Percentiles rank a stretch among this genome's conserved stretches.
These are phyloP conservation scores for Chromis chromis DNA, from an alignment of 2,797 vertebrate genomes.

Conservation along the genomic window DNA sequence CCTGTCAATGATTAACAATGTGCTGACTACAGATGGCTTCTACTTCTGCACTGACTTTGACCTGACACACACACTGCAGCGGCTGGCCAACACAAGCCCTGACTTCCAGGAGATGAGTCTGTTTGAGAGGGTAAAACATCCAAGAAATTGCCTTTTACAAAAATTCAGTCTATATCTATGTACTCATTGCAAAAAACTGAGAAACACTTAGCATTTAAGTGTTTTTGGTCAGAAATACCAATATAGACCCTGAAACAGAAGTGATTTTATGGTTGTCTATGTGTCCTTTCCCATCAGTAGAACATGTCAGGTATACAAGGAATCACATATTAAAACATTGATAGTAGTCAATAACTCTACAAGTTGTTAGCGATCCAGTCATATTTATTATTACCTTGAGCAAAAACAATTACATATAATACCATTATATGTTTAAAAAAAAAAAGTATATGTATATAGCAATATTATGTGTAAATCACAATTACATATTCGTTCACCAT, in stretches of 20 bases:
- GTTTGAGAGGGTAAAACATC: conserved; percentile 89
- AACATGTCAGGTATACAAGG: too few species aligned
- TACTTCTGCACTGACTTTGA: conserved; percentile 97
- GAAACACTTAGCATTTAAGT: not conserved
- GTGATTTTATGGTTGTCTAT: not conserved
- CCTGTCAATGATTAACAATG: conserved; percentile 93
- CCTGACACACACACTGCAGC: conserved; percentile 95
- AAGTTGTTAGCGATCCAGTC: too few species aligned
- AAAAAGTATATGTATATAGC: too few species aligned
- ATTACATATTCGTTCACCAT: too few species aligned
- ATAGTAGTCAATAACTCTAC: too few species aligned
- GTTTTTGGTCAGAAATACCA: not conserved
- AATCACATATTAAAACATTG: too few species aligned
- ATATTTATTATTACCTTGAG: too few species aligned
- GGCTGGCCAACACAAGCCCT: conserved; percentile 95
- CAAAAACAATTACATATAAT: too few species aligned
- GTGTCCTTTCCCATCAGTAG: too few species aligned
- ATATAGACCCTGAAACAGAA: not conserved
- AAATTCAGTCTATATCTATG: not conserved
- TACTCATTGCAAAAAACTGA: not conserved
- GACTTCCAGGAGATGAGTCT: conserved; percentile 99
- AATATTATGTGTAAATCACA: too few species aligned
- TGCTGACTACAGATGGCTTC: conserved; percentile 95
- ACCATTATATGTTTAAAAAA: too few species aligned
- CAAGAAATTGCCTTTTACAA: not conserved